A percentile compares a stretch with the other conserved stretches of the same genome.
These are phyloP conservation scores for Vulpes vulpes DNA, from an alignment of 2,113 vertebrate genomes.

Conservation along the genomic window DNA sequence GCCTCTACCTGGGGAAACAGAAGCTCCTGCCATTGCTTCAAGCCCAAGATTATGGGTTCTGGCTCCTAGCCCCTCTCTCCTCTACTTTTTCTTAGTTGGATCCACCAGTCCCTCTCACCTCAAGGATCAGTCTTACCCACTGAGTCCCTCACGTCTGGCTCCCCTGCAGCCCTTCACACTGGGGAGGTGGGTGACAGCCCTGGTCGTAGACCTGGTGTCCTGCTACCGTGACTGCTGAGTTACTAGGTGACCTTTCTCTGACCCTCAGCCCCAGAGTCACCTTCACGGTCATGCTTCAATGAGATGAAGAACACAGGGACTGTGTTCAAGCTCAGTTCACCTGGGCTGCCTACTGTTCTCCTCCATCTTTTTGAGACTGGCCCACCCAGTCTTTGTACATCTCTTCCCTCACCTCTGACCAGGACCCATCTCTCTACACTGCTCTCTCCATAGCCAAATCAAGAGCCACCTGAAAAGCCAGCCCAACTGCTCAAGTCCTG, in stretches of 20 bases:
- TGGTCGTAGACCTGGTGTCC: not conserved
- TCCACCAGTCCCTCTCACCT: not conserved
- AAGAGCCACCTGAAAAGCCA: not conserved
- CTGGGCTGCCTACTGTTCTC: too few species aligned
- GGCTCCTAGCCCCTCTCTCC: too few species aligned
- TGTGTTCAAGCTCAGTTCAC: not conserved
- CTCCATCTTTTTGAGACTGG: too few species aligned
- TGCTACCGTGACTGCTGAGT: rapidly evolving
- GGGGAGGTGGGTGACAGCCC: not conserved
- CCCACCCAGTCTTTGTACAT: not conserved
- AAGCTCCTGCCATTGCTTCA: not conserved
- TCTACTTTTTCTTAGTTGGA: not conserved
- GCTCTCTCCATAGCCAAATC: not conserved
- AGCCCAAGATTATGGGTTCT: not conserved
- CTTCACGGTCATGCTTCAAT: not conserved
- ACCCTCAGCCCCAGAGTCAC: not conserved
- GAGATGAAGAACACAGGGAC: not conserved
- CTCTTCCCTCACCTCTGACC: not conserved
- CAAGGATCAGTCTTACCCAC: not conserved
- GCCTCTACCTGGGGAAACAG: not conserved
- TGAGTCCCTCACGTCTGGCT: too few species aligned
- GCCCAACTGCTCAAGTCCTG: not conserved
- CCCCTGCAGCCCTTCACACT: rapidly evolving
- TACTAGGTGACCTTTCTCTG: not conserved
- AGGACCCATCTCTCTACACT: not conserved